Evolutionary conservation across 2,113 vertebrate genomes (phyloP), one percentile per base, ranked within the genome.

Genomic region (Otus sunia): DNA sequence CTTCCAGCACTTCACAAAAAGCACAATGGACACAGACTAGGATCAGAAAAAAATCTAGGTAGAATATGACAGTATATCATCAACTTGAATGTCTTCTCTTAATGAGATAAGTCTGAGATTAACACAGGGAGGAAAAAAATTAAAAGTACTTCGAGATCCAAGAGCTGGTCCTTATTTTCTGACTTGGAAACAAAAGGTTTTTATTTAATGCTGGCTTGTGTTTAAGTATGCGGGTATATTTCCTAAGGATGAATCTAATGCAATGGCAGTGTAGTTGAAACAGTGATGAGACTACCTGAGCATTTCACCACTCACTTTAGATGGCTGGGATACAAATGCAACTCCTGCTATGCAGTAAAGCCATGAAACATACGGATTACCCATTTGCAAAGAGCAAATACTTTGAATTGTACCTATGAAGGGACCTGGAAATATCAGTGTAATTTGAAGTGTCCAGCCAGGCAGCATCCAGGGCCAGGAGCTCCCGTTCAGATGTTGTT

Each of bases 231-330:
- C 34, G 25, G 41, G 22, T 58, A 5, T 8, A 4, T 78, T 74
- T 29, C 34, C 12, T 53, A 14, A 52, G 39, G 76, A 4, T 36
- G 23, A 30, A 12, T 27, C 30, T n/a, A 21, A 16, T 19, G 56
- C 17, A 21, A 0, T 5, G 18, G n/a, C 45, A 56, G 4, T 9
- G 58, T 5, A 17, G 66, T 1, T 25, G 43, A 26, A 12, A 25
- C 21, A 49, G 45, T 12, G 67, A 20, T 63, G 58, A 36, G 75
- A 15, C 49, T 50, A 26, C 56, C 23, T 39, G 59, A 62, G 36
- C 27, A 6, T 39, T 37, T 62, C 18, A 26, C 37, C 22, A 5
- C 27, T 56, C 9, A 6, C 68, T 41, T 43, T 32, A 34, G 9
- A 25, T 66, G 60, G 15, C 29, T n/a, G 23, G 58, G 32, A 15